These are phyloP conservation scores for Eupristina koningsbergeri DNA, from an alignment of 1,140 invertebrate genomes.

Conservation along the genomic window DNA sequence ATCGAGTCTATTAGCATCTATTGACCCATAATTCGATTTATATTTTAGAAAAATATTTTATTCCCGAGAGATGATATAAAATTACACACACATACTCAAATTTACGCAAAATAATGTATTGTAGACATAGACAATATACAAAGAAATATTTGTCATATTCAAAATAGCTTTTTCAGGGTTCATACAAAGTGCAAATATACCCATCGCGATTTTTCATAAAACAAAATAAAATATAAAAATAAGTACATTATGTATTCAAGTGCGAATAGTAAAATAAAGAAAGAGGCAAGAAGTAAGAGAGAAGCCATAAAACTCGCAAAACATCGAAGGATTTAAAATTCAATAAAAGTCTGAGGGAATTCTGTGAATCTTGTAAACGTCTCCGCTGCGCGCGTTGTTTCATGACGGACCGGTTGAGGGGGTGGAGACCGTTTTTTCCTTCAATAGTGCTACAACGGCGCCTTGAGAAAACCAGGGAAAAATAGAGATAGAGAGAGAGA, in stretches of 20 bases:
- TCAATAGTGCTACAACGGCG: slow-evolving; percentile 1
- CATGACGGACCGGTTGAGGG: neutral
- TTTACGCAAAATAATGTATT: neutral
- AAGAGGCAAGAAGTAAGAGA: neutral
- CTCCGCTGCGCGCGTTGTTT: slow-evolving; percentile 13
- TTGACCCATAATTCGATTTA: no score
- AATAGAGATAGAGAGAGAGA: no score
- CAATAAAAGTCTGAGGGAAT: slow-evolving; percentile 53
- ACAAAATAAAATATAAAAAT: slow-evolving; percentile 15
- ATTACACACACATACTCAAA: neutral
- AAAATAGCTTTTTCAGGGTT: slow-evolving; percentile 13
- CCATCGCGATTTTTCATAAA: neutral
- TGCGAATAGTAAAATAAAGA: neutral
- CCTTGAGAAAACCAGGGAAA: neutral
- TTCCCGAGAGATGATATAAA: no score
- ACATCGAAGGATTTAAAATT: slow-evolving; percentile 53
- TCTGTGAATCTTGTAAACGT: slow-evolving; percentile 52
- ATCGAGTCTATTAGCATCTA: no score
- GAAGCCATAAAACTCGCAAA: slow-evolving; percentile 42
- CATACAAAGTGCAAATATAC: neutral
- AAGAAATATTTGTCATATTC: neutral
- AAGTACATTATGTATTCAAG: neutral
- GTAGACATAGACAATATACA: neutral
- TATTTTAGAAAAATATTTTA: no score
- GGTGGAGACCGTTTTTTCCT: slow-evolving; percentile 29